Percentiles rank a stretch among this genome's conserved stretches.
phyloP scores from a whole-genome alignment of 2,113 vertebrate species.

The Lepidothrix coronata region DNA sequence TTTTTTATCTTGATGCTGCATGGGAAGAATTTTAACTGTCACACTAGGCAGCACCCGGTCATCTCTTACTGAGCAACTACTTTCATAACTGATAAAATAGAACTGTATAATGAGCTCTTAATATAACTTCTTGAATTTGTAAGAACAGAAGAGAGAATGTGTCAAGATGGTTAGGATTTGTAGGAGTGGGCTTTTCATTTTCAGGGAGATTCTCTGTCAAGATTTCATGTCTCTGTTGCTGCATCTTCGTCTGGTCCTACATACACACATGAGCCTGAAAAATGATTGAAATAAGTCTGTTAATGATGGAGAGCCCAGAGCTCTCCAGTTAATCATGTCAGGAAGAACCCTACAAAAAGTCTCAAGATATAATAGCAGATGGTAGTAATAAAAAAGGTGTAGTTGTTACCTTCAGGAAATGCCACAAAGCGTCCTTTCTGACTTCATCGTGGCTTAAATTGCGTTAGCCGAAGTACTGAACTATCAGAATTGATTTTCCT shows the following conservation, averaged over 20 bases:
- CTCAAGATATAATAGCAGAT: neutral
- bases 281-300: neutral
- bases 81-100: neutral
- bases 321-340: neutral
- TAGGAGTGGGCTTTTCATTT: neutral
- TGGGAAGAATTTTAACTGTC: neutral
- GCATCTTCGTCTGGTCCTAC: neutral
- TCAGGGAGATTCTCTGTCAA: neutral
- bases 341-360: neutral
- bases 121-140: neutral
- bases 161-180: neutral
- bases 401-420: slow-evolving; percentile 33
- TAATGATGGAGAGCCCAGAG: neutral
- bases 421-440: neutral
- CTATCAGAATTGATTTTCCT: slow-evolving; percentile 28
- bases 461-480: neutral
- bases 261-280: neutral
- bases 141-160: neutral
- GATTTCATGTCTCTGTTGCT: neutral
- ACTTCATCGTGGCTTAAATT: slow-evolving; percentile 14
- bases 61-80: neutral
- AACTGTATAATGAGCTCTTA: neutral
- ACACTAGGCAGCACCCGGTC: neutral
- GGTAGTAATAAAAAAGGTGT: neutral
- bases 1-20: neutral